Evolutionary conservation across 2,888 invertebrate species (phyloP).

Genomic region (Erebia epiphron): DNA sequence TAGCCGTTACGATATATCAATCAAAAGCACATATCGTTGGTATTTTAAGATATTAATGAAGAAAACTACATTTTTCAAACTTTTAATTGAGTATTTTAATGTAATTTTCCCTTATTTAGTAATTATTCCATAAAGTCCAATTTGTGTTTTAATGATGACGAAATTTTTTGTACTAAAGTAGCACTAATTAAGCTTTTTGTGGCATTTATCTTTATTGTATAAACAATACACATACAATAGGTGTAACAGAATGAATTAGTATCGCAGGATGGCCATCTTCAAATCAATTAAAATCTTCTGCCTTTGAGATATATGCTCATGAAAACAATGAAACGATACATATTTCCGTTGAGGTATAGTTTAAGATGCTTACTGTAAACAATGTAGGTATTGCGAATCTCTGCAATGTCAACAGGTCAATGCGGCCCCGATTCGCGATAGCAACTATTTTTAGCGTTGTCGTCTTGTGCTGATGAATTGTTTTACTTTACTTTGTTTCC

Average conservation of each 20-base stretch:
- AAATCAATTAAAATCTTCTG: too few relatives aligned
- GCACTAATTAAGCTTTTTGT: too few relatives aligned
- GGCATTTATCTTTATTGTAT: too few relatives aligned
- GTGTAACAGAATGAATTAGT: too few relatives aligned
- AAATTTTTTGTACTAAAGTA: too few relatives aligned
- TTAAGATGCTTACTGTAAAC: neutral
- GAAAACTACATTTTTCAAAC: too few relatives aligned
- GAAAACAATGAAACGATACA: neutral
- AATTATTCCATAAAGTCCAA: too few relatives aligned
- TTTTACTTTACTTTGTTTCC: constrained; percentile 24
- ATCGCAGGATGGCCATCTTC: too few relatives aligned
- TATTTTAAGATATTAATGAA: too few relatives aligned
- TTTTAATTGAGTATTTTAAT: neutral
- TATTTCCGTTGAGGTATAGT: too few relatives aligned
- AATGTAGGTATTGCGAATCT: neutral
- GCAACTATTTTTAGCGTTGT: constrained; percentile 19
- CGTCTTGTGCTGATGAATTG: constrained; percentile 10
- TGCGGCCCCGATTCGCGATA: constrained; percentile 22
- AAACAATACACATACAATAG: too few relatives aligned
- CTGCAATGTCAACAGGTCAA: constrained; percentile 32
- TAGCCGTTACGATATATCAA: constrained; percentile 9
- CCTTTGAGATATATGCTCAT: neutral
- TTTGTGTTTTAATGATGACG: too few relatives aligned
- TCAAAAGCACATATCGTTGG: constrained; percentile 32
- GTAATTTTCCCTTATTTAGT: neutral